Percentiles rank a stretch among this genome's conserved stretches.
Evolutionary conservation across 2,888 invertebrate genomes (phyloP).

Genomic region (Iphiclides podalirius): DNA sequence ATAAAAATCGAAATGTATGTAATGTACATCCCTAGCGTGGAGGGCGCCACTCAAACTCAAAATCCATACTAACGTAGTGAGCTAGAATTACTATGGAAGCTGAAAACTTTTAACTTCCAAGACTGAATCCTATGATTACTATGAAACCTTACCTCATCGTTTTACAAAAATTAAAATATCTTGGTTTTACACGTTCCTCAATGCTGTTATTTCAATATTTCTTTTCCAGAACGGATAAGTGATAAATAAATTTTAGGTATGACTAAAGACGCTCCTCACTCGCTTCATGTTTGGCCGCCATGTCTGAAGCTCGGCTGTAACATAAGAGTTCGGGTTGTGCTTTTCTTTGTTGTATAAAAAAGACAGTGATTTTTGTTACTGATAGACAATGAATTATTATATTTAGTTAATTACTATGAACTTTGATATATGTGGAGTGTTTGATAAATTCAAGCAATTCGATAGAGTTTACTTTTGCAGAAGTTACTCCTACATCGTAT

Average conservation of each 20-base stretch:
- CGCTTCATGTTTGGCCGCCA: constrained; percentile 72
- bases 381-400: constrained; percentile 59
- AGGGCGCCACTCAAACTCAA: constrained; percentile 31
- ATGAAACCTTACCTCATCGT: constrained; percentile 64
- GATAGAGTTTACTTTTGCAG: constrained; percentile 66
- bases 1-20: too few relatives aligned
- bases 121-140: constrained; percentile 42
- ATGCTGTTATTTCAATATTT: constrained; percentile 66
- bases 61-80: constrained; percentile 27
- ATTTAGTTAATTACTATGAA: constrained; percentile 57
- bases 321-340: constrained; percentile 78
- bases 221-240: constrained; percentile 57
- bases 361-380: constrained; percentile 64
- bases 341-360: constrained; percentile 71
- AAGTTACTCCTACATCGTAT: constrained; percentile 76
- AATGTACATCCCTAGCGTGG: constrained; percentile 4
- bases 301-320: constrained; percentile 77
- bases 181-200: constrained; percentile 54
- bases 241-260: constrained; percentile 56
- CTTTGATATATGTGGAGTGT: constrained; percentile 66
- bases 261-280: constrained; percentile 67
- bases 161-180: constrained; percentile 59
- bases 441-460: constrained; percentile 60
- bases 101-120: constrained; percentile 23
- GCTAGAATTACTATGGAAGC: constrained; percentile 34